Evolutionary conservation across 1,140 invertebrate genomes (phyloP).

Genomic region (Nasonia vitripennis): DNA sequence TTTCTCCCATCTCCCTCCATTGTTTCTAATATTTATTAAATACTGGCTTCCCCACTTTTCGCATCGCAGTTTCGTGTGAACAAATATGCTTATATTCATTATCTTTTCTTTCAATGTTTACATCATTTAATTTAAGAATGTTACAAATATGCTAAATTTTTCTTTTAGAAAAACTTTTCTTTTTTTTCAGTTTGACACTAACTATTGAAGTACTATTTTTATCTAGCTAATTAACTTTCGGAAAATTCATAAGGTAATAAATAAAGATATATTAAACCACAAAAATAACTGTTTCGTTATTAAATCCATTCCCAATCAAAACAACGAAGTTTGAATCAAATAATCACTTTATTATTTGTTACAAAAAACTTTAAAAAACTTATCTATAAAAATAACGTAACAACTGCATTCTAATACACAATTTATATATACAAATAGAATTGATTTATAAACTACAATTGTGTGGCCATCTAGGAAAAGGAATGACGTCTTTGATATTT

Average conservation of each 20-base stretch:
- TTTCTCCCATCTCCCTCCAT: constrained; percentile 29
- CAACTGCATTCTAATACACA: background rate
- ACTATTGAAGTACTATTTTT: constrained; percentile 46
- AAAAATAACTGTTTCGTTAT: constrained; percentile 47
- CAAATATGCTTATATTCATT: background rate
- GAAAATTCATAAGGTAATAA: constrained; percentile 51
- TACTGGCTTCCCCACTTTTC: constrained; percentile 37
- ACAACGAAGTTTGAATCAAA: background rate
- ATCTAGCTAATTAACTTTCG: constrained; percentile 32
- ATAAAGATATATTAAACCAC: constrained; percentile 57
- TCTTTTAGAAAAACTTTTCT: constrained; percentile 29
- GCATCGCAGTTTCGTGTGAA: constrained; percentile 39
- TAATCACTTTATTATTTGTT: constrained; percentile 37
- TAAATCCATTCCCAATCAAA: constrained; percentile 7
- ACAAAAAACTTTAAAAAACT: constrained; percentile 44
- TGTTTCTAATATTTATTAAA: constrained; percentile 26
- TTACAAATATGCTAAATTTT: background rate
- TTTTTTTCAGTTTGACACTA: constrained; percentile 17
- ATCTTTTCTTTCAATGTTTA: constrained; percentile 25
- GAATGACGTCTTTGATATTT: constrained; percentile 95
- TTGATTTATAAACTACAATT: constrained; percentile 86
- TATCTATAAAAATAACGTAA: background rate
- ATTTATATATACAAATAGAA: background rate
- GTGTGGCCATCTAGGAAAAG: constrained; percentile 95
- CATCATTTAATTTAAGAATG: constrained; percentile 10